A percentile compares a stretch with the other conserved stretches of the same genome.
Evolutionary conservation across 2,113 vertebrate genomes (phyloP).

Genomic region (Taurulus bubalis): DNA sequence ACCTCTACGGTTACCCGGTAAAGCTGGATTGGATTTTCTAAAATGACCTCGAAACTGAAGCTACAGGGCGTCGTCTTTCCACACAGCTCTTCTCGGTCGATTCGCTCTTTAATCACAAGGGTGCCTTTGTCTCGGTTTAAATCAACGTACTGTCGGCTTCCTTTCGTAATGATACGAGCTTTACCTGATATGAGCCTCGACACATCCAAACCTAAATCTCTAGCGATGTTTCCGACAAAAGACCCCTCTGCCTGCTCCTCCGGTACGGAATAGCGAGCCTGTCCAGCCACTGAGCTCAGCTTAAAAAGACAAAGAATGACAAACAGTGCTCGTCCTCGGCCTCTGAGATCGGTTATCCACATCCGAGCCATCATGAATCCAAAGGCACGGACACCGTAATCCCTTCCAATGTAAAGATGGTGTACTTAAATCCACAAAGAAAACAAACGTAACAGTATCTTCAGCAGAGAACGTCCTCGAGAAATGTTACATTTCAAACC

Average conservation of each 20-base stretch:
- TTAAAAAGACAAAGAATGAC: slow-evolving; percentile 66
- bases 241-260: slow-evolving; percentile 81
- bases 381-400: neutral
- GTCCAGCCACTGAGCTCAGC: slow-evolving; percentile 56
- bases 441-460: accelerated
- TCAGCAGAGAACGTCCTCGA: neutral
- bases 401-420: accelerated
- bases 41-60: slow-evolving; percentile 84
- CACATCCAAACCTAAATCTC: slow-evolving; percentile 83
- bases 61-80: slow-evolving; percentile 82
- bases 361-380: slow-evolving; percentile 41
- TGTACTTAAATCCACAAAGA: accelerated
- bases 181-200: slow-evolving; percentile 78
- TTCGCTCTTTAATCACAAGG: slow-evolving; percentile 82
- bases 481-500: neutral
- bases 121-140: slow-evolving; percentile 78
- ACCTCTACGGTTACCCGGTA: slow-evolving; percentile 79
- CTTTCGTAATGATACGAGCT: slow-evolving; percentile 81
- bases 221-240: slow-evolving; percentile 82
- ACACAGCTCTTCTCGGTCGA: slow-evolving; percentile 88
- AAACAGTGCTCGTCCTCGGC: slow-evolving; percentile 53
- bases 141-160: slow-evolving; percentile 75
- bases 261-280: slow-evolving; percentile 77
- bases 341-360: slow-evolving; percentile 23
- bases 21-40: slow-evolving; percentile 82